These are phyloP conservation scores for Cylas formicarius DNA, from an alignment of 1,140 invertebrate species.

Conservation along the genomic window DNA sequence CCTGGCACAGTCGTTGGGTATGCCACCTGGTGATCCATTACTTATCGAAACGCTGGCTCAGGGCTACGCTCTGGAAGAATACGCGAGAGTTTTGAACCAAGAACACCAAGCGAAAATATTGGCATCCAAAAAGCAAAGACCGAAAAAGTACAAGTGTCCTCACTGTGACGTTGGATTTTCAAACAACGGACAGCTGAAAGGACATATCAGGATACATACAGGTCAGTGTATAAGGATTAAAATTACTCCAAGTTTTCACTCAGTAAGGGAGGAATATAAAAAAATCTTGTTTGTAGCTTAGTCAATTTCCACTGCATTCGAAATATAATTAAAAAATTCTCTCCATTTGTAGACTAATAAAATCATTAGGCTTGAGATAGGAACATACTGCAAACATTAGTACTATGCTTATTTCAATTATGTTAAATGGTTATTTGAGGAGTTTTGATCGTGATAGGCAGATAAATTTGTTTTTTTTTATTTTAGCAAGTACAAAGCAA, in stretches of 20 bases:
- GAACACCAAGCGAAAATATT: conserved; percentile 56
- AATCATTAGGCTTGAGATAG: no score
- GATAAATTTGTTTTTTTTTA: no score
- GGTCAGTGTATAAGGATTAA: conserved; percentile 54
- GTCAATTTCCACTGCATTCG: no score
- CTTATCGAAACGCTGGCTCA: conserved; percentile 47
- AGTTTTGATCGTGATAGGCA: no score
- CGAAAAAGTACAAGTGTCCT: conserved; percentile 83
- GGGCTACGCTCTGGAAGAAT: conserved; percentile 55
- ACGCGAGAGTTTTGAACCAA: conserved; percentile 56
- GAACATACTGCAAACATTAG: no score
- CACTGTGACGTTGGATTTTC: conserved; percentile 85
- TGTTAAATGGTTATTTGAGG: no score
- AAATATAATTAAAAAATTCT: conserved; percentile 1
- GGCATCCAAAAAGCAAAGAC: conserved; percentile 66
- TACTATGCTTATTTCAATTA: no score
- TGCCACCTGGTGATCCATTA: conserved; percentile 46
- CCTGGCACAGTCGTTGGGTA: conserved; percentile 45
- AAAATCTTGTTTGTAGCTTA: no score
- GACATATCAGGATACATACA: conserved; percentile 85
- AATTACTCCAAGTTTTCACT: no score
- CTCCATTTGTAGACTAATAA: neutral
- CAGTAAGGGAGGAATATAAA: no score
- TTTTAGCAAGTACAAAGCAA: no score
- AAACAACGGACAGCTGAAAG: conserved; percentile 87